These are phyloP conservation scores for Reticulitermes speratus DNA, from an alignment of 1,140 invertebrate genomes.

Conservation along the genomic window DNA sequence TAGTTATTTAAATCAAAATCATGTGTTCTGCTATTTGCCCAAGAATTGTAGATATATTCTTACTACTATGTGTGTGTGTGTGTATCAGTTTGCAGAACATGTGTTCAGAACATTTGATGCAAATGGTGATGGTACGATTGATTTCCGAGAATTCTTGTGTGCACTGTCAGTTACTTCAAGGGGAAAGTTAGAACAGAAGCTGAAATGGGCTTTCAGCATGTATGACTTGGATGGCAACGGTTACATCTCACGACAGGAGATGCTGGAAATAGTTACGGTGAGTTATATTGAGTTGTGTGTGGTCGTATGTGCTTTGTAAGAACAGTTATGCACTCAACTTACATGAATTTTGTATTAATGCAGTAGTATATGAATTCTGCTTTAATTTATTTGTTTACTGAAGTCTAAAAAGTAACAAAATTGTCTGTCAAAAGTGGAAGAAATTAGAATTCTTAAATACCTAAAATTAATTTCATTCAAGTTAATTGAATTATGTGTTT, in stretches of 20 bases:
- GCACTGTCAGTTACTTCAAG: conserved; percentile 92
- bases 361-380: too few relatives aligned
- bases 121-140: conserved; percentile 95
- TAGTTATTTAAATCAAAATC: too few relatives aligned
- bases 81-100: conserved; percentile 88
- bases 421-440: too few relatives aligned
- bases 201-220: conserved; percentile 98
- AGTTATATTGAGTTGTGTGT: conserved; percentile 45
- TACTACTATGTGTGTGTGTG: background rate
- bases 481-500: too few relatives aligned
- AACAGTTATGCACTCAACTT: background rate
- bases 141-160: conserved; percentile 97
- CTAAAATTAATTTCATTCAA: too few relatives aligned
- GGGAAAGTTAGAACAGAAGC: conserved; percentile 95
- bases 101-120: conserved; percentile 98
- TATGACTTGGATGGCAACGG: conserved; percentile 94
- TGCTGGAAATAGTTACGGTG: conserved; percentile 95
- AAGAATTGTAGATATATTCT: background rate
- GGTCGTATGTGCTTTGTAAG: background rate
- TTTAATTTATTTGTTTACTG: too few relatives aligned
- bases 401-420: too few relatives aligned
- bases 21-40: too few relatives aligned
- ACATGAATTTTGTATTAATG: too few relatives aligned
- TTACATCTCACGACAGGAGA: conserved; percentile 92
- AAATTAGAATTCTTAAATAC: too few relatives aligned